A percentile compares a stretch with the other conserved stretches of the same genome.
phyloP scores from a whole-genome alignment of 2,888 invertebrate genomes.

The Luffia ferchaultella region DNA sequence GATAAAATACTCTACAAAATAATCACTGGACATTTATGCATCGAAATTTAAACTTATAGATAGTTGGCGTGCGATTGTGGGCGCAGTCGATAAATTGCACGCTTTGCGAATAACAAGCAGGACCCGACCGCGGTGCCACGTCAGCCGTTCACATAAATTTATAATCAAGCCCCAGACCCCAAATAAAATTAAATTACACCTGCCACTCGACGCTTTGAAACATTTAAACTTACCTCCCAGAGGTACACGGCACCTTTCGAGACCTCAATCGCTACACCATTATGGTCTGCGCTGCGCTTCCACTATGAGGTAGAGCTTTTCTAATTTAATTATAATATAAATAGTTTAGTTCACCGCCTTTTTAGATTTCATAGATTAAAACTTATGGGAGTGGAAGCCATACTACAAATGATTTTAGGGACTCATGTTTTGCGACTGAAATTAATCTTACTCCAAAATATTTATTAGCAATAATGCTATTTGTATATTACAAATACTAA shows the following conservation, averaged over 20 bases:
- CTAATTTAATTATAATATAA: too few species aligned
- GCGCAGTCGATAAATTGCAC: constrained; percentile 41
- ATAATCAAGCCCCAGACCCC: constrained; percentile 49
- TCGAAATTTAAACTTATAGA: not conserved
- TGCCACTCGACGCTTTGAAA: constrained; percentile 47
- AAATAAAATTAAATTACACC: constrained; percentile 58
- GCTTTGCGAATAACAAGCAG: constrained; percentile 48
- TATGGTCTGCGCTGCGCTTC: not conserved
- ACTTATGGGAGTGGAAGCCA: too few species aligned
- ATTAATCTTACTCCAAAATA: too few species aligned
- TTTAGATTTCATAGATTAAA: too few species aligned
- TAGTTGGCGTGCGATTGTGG: constrained; percentile 22
- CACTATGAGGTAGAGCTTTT: not conserved
- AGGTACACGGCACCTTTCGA: constrained; percentile 10
- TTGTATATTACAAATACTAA: too few species aligned
- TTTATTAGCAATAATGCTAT: too few species aligned
- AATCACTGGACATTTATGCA: too few species aligned
- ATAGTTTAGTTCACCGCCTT: too few species aligned
- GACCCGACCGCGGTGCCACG: constrained; percentile 22
- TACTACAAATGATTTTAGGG: too few species aligned
- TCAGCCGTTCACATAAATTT: constrained; percentile 53
- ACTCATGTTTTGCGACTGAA: too few species aligned
- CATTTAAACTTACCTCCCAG: constrained; percentile 44
- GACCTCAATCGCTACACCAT: too few species aligned
- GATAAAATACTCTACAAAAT: too few species aligned